These are phyloP conservation scores for Siniperca knerii DNA, from an alignment of 2,113 vertebrate species.

Conservation along the genomic window DNA sequence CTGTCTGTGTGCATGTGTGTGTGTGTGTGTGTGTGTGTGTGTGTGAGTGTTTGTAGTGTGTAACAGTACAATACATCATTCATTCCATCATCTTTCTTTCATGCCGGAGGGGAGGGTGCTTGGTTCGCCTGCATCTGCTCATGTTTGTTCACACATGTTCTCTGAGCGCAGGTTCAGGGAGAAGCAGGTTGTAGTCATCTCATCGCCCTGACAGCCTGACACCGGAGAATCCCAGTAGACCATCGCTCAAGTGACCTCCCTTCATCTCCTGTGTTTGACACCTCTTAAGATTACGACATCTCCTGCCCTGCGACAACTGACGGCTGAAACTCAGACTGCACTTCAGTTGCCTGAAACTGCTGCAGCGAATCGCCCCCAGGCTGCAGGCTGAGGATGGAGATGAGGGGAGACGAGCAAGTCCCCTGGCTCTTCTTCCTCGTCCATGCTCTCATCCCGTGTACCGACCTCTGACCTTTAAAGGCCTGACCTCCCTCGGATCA, in stretches of 20 bases:
- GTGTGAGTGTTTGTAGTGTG: conserved; percentile 49
- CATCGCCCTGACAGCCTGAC: conserved; percentile 5
- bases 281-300: conserved; percentile 42
- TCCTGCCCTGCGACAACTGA: not conserved
- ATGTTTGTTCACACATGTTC: conserved; percentile 57
- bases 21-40: conserved; percentile 42
- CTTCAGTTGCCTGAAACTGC: conserved; percentile 35
- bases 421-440: conserved; percentile 25
- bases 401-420: not conserved
- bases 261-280: conserved; percentile 66
- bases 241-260: conserved; percentile 25
- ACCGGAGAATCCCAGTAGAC: conserved; percentile 27
- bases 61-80: conserved; percentile 65
- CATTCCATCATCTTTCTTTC: conserved; percentile 72
- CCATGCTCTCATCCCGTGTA: not conserved
- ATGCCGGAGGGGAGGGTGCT: conserved; percentile 49
- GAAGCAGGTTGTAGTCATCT: not conserved
- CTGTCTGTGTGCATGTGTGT: conserved; percentile 9
- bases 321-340: conserved; percentile 4
- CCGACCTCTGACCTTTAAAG: conserved; percentile 55
- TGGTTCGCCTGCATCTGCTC: not conserved
- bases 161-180: not conserved
- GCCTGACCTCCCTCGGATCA: conserved; percentile 43
- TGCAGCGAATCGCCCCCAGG: conserved; percentile 37
- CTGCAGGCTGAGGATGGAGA: conserved; percentile 17